Conservation (phyloP, 2,797 vertebrate genomes). For the Sebastes iracundus region DNA sequence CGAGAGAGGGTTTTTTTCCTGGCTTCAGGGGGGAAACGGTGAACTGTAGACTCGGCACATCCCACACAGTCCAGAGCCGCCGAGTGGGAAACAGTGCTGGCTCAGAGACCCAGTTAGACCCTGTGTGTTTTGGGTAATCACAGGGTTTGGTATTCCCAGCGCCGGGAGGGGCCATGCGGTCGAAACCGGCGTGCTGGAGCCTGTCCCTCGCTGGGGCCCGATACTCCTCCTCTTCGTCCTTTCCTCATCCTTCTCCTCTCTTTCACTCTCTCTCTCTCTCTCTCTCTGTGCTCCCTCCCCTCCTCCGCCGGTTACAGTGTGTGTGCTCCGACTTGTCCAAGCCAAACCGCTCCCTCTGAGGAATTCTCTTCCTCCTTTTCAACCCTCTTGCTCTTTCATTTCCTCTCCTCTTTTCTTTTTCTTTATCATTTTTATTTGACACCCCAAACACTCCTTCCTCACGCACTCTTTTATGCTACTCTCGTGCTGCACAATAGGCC, state of each 20-base stretch:
- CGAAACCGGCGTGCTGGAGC: conserved; percentile 83
- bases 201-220: conserved; percentile 63
- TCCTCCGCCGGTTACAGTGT: conserved; percentile 38
- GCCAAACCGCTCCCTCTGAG: conserved; percentile 71
- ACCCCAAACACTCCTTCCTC: conserved; percentile 22
- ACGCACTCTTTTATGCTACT: conserved; percentile 26
- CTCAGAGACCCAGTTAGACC: conserved; percentile 66
- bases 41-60: background rate
- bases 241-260: conserved; percentile 51
- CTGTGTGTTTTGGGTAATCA: conserved; percentile 83
- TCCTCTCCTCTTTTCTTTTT: conserved; percentile 25
- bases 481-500: conserved; percentile 15
- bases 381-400: conserved; percentile 56
- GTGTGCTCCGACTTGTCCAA: conserved; percentile 78
- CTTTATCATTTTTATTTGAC: conserved; percentile 38
- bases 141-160: conserved; percentile 82
- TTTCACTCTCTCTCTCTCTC: conserved; percentile 55
- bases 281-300: conserved; percentile 15
- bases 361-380: conserved; percentile 77
- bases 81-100: conserved; percentile 61
- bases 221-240: conserved; percentile 63
- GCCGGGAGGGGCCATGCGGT: conserved; percentile 83
- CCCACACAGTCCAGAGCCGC: conserved; percentile 36
- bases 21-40: background rate
- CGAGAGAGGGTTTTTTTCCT: background rate